Conservation (phyloP, 2,797 vertebrate genomes). For the Pterois miles region DNA sequence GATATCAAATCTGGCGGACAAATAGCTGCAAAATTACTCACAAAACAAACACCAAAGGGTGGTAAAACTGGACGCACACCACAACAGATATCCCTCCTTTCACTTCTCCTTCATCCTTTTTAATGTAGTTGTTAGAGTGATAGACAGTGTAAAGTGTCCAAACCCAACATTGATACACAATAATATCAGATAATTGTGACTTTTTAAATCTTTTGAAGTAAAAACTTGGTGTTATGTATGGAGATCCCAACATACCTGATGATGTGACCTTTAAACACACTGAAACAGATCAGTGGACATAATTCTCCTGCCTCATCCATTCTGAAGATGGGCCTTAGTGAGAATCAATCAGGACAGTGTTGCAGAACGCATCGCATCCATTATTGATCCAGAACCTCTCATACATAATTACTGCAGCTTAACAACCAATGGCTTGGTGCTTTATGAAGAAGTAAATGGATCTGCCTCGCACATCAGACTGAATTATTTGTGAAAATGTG, state of each 20-base stretch:
- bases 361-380: constrained; percentile 72
- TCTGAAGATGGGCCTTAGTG: constrained; percentile 50
- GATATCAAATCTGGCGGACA: constrained; percentile 62
- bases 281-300: constrained; percentile 59
- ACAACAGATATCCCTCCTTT: background rate
- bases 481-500: constrained; percentile 48
- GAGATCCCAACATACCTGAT: constrained; percentile 30
- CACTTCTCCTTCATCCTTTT: background rate
- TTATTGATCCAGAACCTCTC: constrained; percentile 77
- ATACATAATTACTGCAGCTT: constrained; percentile 81
- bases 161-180: background rate
- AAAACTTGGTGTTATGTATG: background rate
- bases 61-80: background rate
- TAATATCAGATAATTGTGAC: background rate
- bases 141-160: background rate
- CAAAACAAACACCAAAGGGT: background rate
- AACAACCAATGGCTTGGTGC: constrained; percentile 62
- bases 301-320: constrained; percentile 66
- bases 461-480: constrained; percentile 50
- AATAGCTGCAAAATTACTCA: constrained; percentile 6
- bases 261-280: constrained; percentile 66
- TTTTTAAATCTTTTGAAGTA: background rate
- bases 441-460: constrained; percentile 75
- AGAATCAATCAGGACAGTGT: constrained; percentile 74
- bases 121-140: background rate